A percentile compares a stretch with the other conserved stretches of the same genome.
phyloP scores from a whole-genome alignment of 2,888 invertebrate species.

The Physocephala rufipes region DNA sequence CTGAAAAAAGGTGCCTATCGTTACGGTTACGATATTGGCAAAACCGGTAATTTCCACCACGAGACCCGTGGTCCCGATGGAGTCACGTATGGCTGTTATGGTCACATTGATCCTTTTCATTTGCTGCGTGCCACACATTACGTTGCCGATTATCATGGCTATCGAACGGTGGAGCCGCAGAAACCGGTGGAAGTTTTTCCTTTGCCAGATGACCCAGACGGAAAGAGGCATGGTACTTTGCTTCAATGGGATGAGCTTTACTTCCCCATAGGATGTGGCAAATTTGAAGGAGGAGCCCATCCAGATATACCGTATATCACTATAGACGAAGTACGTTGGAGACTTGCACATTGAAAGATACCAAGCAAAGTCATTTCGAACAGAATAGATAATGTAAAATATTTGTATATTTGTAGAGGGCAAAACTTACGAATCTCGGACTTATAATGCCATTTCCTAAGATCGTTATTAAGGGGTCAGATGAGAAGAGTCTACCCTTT shows the following conservation, averaged over 20 bases:
- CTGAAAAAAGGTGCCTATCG: slow-evolving; percentile 72
- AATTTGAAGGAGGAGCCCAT: slow-evolving; percentile 63
- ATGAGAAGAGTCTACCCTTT: slow-evolving; percentile 52
- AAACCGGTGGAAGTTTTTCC: slow-evolving; percentile 72
- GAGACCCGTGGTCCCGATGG: slow-evolving; percentile 80
- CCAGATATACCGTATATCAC: slow-evolving; percentile 56
- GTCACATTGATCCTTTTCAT: slow-evolving; percentile 76
- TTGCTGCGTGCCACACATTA: slow-evolving; percentile 77
- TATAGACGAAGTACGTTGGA: slow-evolving; percentile 53
- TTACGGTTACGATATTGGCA: slow-evolving; percentile 81
- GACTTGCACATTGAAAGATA: neutral
- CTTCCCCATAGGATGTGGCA: slow-evolving; percentile 79
- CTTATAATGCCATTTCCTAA: slow-evolving; percentile 34
- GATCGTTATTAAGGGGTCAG: slow-evolving; percentile 50
- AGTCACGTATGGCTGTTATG: slow-evolving; percentile 83
- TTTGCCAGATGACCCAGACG: slow-evolving; percentile 52
- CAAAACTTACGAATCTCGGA: slow-evolving; percentile 37
- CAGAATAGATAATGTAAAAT: slow-evolving; percentile 9
- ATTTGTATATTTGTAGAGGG: slow-evolving; percentile 42
- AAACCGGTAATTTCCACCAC: slow-evolving; percentile 81
- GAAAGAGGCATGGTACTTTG: slow-evolving; percentile 66
- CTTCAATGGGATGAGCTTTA: slow-evolving; percentile 75
- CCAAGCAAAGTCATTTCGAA: slow-evolving; percentile 3
- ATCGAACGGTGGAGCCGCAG: slow-evolving; percentile 76
- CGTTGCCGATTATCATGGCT: slow-evolving; percentile 81